phyloP scores from a whole-genome alignment of 1,140 invertebrate genomes.

The Lordiphosa stackelbergi region DNA sequence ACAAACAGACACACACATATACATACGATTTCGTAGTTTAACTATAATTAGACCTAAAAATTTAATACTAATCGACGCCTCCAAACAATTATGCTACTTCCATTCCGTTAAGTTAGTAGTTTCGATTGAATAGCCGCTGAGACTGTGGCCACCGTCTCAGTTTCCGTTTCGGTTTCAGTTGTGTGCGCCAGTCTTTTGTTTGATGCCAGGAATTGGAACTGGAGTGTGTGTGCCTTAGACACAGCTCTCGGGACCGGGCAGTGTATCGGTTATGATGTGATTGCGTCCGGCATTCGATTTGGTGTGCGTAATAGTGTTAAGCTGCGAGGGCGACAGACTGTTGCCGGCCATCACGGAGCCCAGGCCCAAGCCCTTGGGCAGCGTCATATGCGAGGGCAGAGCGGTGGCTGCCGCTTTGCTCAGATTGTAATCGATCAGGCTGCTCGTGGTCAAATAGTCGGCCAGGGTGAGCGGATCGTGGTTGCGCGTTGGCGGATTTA shows the following conservation, averaged over 20 bases:
- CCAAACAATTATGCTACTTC: constrained; percentile 20
- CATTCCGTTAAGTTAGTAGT: constrained; percentile 25
- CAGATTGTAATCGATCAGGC: constrained; percentile 74
- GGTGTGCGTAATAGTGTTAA: constrained; percentile 63
- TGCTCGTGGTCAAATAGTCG: constrained; percentile 73
- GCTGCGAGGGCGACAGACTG: constrained; percentile 53
- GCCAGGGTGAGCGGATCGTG: constrained; percentile 66
- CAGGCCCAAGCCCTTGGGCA: constrained; percentile 64
- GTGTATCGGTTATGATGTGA: constrained; percentile 84
- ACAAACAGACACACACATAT: constrained; percentile 51
- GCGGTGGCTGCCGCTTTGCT: constrained; percentile 56
- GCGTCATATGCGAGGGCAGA: constrained; percentile 58
- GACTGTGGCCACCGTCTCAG: constrained; percentile 11
- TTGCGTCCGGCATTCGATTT: constrained; percentile 77
- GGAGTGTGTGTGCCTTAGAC: constrained; percentile 78
- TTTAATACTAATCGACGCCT: constrained; percentile 44
- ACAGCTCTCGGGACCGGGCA: constrained; percentile 87
- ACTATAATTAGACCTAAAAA: constrained; percentile 45
- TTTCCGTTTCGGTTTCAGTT: constrained; percentile 43
- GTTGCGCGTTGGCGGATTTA: constrained; percentile 35
- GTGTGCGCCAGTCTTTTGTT: constrained; percentile 72
- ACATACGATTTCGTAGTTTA: constrained; percentile 44
- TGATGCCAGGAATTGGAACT: constrained; percentile 50
- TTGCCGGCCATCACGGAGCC: constrained; percentile 45
- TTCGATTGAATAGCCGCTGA: constrained; percentile 7